Evolutionary conservation across 1,140 invertebrate species (phyloP).

Genomic region (Drosophila micromelanica): DNA sequence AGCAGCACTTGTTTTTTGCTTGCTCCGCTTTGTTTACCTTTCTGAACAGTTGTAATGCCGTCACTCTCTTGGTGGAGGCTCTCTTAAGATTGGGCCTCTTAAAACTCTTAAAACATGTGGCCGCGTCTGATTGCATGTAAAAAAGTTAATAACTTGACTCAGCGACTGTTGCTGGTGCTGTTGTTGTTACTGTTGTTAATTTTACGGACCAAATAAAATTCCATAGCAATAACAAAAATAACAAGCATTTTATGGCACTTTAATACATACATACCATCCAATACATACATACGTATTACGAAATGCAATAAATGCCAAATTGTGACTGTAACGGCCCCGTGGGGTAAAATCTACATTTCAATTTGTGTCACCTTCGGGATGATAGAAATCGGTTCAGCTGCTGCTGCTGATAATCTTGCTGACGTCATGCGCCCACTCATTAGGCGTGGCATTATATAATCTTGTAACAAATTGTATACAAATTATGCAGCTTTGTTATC

Average conservation of each 20-base stretch:
- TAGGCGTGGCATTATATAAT: conserved; percentile 1
- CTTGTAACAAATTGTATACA: conserved; percentile 25
- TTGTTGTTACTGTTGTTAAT: conserved; percentile 23
- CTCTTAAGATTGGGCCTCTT: conserved; percentile 36
- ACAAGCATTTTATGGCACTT: conserved; percentile 38
- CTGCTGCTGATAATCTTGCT: neutral
- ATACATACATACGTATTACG: conserved; percentile 17
- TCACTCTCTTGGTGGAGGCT: conserved; percentile 34
- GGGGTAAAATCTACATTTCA: conserved; percentile 44
- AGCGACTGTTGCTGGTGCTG: conserved; percentile 14
- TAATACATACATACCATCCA: conserved; percentile 11
- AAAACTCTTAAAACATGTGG: conserved; percentile 43
- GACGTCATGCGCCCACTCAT: conserved; percentile 37
- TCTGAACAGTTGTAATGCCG: conserved; percentile 38
- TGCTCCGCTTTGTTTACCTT: conserved; percentile 66
- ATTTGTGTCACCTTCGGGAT: conserved; percentile 44
- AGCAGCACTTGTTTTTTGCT: conserved; percentile 37
- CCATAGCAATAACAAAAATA: conserved; percentile 14
- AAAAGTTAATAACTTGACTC: conserved; percentile 38
- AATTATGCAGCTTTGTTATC: conserved; percentile 48
- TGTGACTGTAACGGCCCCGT: conserved; percentile 26
- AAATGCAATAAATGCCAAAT: conserved; percentile 51
- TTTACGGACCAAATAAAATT: conserved; percentile 38
- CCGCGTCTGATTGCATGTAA: conserved; percentile 41
- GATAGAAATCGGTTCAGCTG: conserved; percentile 14